These are phyloP conservation scores for Periphyllus acericola DNA, from an alignment of 2,888 invertebrate species.

Conservation along the genomic window DNA sequence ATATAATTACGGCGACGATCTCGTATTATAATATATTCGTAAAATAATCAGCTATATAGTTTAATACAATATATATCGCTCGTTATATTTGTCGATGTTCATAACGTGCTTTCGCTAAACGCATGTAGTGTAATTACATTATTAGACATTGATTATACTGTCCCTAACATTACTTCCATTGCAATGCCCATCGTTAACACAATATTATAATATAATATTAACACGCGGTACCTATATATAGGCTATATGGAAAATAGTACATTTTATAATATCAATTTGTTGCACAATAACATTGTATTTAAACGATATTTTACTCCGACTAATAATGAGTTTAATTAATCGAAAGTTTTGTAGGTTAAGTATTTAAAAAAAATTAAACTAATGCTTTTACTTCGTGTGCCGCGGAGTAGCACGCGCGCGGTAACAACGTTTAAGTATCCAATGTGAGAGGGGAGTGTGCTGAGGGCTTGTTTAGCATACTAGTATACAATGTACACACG, in stretches of 20 bases:
- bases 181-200: neutral
- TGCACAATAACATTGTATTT: neutral
- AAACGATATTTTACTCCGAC: neutral
- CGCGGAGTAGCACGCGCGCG: neutral
- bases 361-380: neutral
- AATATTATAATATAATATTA: neutral
- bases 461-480: neutral
- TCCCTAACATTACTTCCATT: too few relatives aligned
- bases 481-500: neutral
- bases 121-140: neutral
- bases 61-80: neutral
- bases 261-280: neutral
- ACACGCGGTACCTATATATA: neutral
- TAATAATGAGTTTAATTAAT: slow-evolving; percentile 40
- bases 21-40: neutral
- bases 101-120: neutral
- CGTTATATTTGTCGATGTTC: neutral
- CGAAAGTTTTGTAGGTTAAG: slow-evolving; percentile 30
- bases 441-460: neutral
- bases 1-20: neutral
- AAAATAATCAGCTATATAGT: neutral
- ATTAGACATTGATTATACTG: neutral
- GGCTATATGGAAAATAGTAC: neutral
- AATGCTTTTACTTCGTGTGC: slow-evolving; percentile 11
- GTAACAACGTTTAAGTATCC: neutral